Evolutionary conservation across 37 sponge, comb jelly and placozoan species (phyloP), one percentile per base, ranked within the genome.

Genomic region (Bolinopsis microptera): DNA sequence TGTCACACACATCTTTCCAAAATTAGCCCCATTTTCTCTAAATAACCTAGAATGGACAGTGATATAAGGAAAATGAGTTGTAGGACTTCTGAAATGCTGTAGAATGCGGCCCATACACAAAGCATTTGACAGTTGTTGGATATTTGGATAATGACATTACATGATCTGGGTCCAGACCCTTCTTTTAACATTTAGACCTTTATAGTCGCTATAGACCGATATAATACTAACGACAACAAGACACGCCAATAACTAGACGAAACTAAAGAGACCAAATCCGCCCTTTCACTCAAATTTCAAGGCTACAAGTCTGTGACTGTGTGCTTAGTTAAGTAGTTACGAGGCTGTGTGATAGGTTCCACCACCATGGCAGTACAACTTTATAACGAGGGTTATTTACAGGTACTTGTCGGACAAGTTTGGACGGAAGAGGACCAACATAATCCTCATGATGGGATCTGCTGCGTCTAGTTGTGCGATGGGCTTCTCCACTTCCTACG

Each of bases 381-480:
- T 48, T 18, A 48, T 13, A 48, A 48, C 5, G 13, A 18, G 33
- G 2, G 1, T 18, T 36, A 35, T 32, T 35, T 27, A 0, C 90
- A 86, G 90, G 61, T 86, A 41, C 61, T 1, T 86, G 30, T 86
- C 90, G 13, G 90, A 86, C 30, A 39, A 41, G 22, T 34, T 86
- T 0, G 90, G 90, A 24, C 40, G 90, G 26, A 39, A 41, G 61
- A 41, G 3, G 27, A 86, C 90, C 2, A 86, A 86, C 61, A 41
- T 86, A 28, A 40, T 39, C 90, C 90, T 86, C 27, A 86, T 86
- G 90, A 9, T 34, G 13, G 61, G 41, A 30, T 86, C 90, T 2
- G 90, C 90, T 3, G 48, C 39, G 36, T 86, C 61, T 26, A 25
- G 48, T 24, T 41, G 41, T 41, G 90, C 90, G 21, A 39, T 86